phyloP scores from a whole-genome alignment of 1,140 invertebrate genomes.

The Neelides sp. region DNA sequence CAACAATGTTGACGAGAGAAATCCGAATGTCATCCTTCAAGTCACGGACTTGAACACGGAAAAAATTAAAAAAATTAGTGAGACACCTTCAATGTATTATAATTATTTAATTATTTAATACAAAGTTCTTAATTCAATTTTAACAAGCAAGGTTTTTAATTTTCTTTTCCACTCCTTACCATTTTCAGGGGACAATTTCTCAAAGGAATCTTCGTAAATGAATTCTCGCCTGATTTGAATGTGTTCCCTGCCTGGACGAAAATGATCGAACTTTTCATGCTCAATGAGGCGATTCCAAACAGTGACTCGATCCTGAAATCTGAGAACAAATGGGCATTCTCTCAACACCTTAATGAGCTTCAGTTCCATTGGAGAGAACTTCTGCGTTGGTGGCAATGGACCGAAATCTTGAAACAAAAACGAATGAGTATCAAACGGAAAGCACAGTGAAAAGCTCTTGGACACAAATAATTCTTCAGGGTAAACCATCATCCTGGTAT shows the following conservation, averaged over 20 bases:
- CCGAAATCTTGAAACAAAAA: slow-evolving; percentile 16
- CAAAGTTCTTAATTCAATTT: neutral
- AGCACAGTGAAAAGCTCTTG: slow-evolving; percentile 1
- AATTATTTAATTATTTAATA: slow-evolving; percentile 4
- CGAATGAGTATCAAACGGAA: slow-evolving; percentile 17
- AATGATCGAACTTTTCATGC: slow-evolving; percentile 56
- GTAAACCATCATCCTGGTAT: slow-evolving; percentile 17
- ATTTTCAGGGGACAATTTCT: slow-evolving; percentile 80
- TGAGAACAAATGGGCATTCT: slow-evolving; percentile 84
- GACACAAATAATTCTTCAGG: slow-evolving; percentile 31
- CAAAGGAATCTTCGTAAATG: slow-evolving; percentile 94
- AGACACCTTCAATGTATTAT: neutral
- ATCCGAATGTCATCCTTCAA: slow-evolving; percentile 72
- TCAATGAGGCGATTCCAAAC: slow-evolving; percentile 64
- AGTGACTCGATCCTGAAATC: slow-evolving; percentile 74
- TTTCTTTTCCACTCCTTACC: slow-evolving; percentile 40
- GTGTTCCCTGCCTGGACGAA: slow-evolving; percentile 53
- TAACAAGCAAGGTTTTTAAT: neutral
- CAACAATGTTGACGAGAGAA: slow-evolving; percentile 75
- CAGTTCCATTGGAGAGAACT: slow-evolving; percentile 64
- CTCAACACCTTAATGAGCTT: slow-evolving; percentile 73
- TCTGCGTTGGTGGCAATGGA: too few species aligned
- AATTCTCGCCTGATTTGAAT: slow-evolving; percentile 76
- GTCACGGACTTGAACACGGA: slow-evolving; percentile 56
- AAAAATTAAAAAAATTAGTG: slow-evolving; percentile 7